Percentiles rank a stretch among this genome's conserved stretches.
Conservation (phyloP, 2,113 vertebrate species). For the Amphiprion percula region DNA sequence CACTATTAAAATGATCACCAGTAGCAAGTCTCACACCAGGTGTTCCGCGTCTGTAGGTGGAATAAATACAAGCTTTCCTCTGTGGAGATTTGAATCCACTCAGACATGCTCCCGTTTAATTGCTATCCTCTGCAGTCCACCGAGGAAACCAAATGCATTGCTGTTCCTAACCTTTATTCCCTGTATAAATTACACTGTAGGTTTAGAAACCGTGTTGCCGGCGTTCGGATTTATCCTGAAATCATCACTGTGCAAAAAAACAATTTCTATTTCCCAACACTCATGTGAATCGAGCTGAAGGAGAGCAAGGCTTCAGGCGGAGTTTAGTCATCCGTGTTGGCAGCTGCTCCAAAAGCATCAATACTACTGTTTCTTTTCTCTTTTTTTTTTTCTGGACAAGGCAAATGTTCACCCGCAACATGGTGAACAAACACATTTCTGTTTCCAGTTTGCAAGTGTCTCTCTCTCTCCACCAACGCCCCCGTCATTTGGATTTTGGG, state of each 20-base stretch:
- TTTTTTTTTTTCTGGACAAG: constrained; percentile 46
- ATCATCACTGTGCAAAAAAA: constrained; percentile 59
- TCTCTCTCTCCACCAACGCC: constrained; percentile 13
- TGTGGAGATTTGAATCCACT: constrained; percentile 50
- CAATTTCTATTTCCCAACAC: constrained; percentile 59
- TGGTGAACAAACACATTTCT: constrained; percentile 70
- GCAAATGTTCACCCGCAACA: constrained; percentile 65
- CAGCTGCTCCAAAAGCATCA: constrained; percentile 74
- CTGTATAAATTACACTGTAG: constrained; percentile 51
- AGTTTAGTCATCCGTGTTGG: constrained; percentile 74
- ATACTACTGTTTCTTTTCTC: constrained; percentile 53
- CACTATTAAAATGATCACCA: constrained; percentile 63
- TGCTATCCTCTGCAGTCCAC: constrained; percentile 32
- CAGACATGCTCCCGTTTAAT: constrained; percentile 60
- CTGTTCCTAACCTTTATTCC: constrained; percentile 57
- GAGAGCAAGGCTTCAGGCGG: constrained; percentile 65
- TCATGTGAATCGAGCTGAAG: constrained; percentile 57
- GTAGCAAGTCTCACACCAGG: constrained; percentile 68
- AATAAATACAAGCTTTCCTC: constrained; percentile 56
- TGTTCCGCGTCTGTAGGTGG: constrained; percentile 65
- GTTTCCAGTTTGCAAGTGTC: constrained; percentile 49
- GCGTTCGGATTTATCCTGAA: constrained; percentile 42
- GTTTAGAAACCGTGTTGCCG: constrained; percentile 51
- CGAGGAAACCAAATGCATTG: constrained; percentile 36
- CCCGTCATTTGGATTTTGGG: constrained; percentile 16